These are phyloP conservation scores for Chaetorhynchus papuensis DNA, from an alignment of 2,113 vertebrate species.

Conservation along the genomic window DNA sequence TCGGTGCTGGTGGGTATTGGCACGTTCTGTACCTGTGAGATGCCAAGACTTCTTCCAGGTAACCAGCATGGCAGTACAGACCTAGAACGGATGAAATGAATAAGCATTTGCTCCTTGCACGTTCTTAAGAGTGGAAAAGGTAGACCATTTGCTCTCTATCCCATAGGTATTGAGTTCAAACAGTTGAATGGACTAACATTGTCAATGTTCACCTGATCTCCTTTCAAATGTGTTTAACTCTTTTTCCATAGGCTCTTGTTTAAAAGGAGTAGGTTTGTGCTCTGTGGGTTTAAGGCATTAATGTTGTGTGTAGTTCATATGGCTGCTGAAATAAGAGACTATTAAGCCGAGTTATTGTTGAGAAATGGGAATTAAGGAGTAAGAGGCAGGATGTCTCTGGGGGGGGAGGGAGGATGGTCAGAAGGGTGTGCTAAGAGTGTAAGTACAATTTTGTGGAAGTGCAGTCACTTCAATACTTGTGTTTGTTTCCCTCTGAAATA, in stretches of 20 bases:
- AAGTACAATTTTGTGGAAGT: background rate
- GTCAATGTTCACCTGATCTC: background rate
- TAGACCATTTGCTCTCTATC: background rate
- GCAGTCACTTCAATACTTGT: background rate
- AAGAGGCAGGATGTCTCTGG: background rate
- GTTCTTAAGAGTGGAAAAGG: background rate
- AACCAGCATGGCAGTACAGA: background rate
- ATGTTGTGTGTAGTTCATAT: background rate
- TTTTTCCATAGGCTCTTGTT: background rate
- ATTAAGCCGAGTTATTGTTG: background rate
- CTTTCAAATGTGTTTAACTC: background rate
- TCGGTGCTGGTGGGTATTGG: fast-evolving
- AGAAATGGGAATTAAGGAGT: background rate
- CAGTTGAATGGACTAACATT: background rate
- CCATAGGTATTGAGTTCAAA: constrained; percentile 5
- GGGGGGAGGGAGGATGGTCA: background rate
- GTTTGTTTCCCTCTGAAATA: background rate
- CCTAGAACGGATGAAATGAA: fast-evolving
- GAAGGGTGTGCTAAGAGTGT: background rate
- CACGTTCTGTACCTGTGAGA: background rate
- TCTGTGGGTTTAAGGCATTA: background rate
- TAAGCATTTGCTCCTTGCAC: fast-evolving
- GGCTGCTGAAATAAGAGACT: background rate
- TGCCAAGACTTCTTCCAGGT: background rate
- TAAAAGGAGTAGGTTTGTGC: background rate